Evolutionary conservation across 2,888 invertebrate genomes (phyloP).

Genomic region (Apodemia zela): DNA sequence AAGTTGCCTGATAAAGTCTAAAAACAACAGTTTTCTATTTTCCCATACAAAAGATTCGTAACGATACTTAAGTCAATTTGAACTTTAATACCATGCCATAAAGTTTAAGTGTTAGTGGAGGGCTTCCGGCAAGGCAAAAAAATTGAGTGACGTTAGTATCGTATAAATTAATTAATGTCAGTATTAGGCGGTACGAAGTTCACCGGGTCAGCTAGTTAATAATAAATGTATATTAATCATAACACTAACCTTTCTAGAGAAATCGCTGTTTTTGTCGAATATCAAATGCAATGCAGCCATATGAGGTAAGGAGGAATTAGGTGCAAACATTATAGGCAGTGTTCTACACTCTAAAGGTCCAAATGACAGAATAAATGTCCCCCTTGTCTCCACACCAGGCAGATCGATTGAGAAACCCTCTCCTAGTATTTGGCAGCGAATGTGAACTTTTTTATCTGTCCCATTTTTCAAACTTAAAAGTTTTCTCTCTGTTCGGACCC

Average conservation of each 20-base stretch:
- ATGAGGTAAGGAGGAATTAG: conserved; percentile 46
- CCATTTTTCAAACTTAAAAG: conserved; percentile 64
- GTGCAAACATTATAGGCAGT: conserved; percentile 54
- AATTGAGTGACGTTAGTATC: too few relatives aligned
- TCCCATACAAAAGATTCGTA: too few relatives aligned
- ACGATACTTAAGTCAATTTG: too few relatives aligned
- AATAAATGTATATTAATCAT: not conserved
- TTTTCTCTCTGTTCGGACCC: conserved; percentile 59
- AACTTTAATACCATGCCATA: too few relatives aligned
- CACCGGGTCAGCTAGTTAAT: too few relatives aligned
- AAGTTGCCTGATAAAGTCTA: too few relatives aligned
- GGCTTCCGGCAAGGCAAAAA: too few relatives aligned
- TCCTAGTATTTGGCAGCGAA: conserved; percentile 58
- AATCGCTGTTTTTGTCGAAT: conserved; percentile 56
- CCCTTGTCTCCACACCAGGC: conserved; percentile 52
- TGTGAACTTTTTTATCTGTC: conserved; percentile 52
- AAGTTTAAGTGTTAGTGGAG: too few relatives aligned
- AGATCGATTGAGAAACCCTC: conserved; percentile 64
- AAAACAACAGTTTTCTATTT: too few relatives aligned
- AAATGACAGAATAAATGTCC: conserved; percentile 53
- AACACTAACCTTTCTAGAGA: conserved; percentile 54
- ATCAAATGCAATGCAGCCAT: conserved; percentile 53
- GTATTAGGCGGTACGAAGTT: too few relatives aligned
- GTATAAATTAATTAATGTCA: too few relatives aligned
- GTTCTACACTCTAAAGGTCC: conserved; percentile 55